A percentile compares a stretch with the other conserved stretches of the same genome.
Conservation (phyloP, 2,113 vertebrate species). For the Burhinus bistriatus region DNA sequence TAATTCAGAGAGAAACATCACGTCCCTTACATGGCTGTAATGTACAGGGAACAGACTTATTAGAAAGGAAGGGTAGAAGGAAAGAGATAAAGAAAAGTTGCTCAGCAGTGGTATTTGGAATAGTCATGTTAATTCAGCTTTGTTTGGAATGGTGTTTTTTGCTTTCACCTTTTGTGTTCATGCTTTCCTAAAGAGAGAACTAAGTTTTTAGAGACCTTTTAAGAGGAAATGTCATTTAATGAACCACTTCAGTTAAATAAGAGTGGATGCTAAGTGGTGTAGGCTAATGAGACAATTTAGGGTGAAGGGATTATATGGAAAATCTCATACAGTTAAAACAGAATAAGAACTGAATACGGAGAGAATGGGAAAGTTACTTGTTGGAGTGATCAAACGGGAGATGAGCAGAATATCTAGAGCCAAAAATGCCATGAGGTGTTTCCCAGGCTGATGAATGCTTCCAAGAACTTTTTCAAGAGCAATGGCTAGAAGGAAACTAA, state of each 20-base stretch:
- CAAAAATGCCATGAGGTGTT: background rate
- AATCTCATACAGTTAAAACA: background rate
- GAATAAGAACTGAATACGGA: background rate
- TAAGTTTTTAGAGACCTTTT: background rate
- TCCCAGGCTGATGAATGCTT: background rate
- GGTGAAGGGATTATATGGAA: background rate
- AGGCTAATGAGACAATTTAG: slow-evolving; percentile 6
- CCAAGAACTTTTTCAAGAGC: background rate
- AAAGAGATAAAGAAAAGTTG: background rate
- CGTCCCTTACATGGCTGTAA: background rate
- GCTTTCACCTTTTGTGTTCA: background rate
- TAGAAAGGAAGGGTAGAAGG: background rate
- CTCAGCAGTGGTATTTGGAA: background rate
- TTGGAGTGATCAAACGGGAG: background rate
- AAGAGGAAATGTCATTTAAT: background rate
- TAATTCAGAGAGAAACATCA: background rate
- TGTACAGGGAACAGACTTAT: background rate
- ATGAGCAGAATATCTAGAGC: background rate
- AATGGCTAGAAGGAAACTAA: background rate
- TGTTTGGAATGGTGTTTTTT: background rate
- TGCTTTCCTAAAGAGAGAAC: background rate
- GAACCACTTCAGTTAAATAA: background rate
- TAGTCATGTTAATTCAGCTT: background rate
- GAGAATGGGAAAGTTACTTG: background rate
- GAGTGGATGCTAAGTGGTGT: background rate